phyloP scores from a whole-genome alignment of 2,797 vertebrate genomes.

The Pachyuromys duprasi region DNA sequence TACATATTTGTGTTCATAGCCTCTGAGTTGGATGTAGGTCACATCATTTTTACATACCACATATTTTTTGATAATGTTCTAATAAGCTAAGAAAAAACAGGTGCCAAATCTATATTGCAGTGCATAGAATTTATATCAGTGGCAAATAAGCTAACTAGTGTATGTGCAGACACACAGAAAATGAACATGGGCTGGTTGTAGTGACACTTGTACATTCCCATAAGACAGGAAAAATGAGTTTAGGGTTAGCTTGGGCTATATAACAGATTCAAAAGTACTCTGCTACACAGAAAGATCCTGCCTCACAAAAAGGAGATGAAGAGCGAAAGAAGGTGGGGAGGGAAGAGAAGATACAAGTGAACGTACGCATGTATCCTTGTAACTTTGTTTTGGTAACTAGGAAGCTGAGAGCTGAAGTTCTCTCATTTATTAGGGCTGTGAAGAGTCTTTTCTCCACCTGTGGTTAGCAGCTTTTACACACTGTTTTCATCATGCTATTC shows the following conservation, averaged over 20 bases:
- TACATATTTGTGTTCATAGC: neutral
- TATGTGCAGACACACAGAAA: neutral
- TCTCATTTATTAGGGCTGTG: neutral
- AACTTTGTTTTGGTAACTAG: slow-evolving; percentile 6
- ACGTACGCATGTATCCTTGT: neutral
- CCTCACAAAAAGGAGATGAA: neutral
- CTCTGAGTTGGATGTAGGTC: neutral
- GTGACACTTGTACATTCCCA: neutral
- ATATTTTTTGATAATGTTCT: slow-evolving; percentile 35
- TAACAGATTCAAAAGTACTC: neutral
- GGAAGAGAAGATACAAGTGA: neutral
- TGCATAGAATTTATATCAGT: slow-evolving; percentile 25
- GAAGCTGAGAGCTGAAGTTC: slow-evolving; percentile 34
- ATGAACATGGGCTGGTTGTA: neutral
- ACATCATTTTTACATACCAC: slow-evolving; percentile 3
- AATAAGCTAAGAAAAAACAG: neutral
- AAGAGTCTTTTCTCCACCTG: neutral
- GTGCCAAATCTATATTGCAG: neutral
- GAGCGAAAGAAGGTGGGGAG: too few relatives aligned
- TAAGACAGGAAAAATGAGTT: neutral
- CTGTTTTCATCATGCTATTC: slow-evolving; percentile 8
- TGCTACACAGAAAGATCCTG: neutral
- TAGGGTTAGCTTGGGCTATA: neutral
- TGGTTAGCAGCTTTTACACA: neutral
- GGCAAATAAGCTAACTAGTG: neutral